A percentile compares a stretch with the other conserved stretches of the same genome.
Evolutionary conservation across 2,113 vertebrate species (phyloP).

Genomic region (Tychaedon coryphoeus): DNA sequence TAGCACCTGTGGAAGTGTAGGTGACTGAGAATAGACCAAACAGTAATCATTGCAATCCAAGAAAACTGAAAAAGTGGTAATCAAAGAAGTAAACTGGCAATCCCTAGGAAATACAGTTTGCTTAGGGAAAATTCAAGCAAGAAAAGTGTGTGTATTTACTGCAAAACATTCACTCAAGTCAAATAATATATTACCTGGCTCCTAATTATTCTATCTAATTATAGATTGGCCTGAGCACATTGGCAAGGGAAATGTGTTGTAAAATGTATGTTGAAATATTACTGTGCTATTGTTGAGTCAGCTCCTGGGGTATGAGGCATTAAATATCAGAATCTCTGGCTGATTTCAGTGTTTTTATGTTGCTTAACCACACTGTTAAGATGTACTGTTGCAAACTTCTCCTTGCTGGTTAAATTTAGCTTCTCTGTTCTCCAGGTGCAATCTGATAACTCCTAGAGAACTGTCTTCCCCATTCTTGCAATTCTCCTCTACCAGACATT

Average conservation of each 20-base stretch:
- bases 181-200: not conserved
- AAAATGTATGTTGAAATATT: constrained; percentile 23
- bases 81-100: not conserved
- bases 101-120: not conserved
- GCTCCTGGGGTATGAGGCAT: not conserved
- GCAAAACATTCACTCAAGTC: not conserved
- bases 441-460: not conserved
- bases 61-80: not conserved
- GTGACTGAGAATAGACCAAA: not conserved
- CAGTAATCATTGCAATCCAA: not conserved
- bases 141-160: not conserved
- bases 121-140: not conserved
- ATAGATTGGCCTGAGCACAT: not conserved
- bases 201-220: constrained; percentile 28
- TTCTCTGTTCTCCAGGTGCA: not conserved
- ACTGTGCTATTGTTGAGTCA: constrained; percentile 6
- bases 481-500: not conserved
- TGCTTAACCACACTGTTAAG: not conserved
- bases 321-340: not conserved
- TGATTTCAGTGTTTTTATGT: constrained; percentile 5
- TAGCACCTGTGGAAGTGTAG: not conserved
- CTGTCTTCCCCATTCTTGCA: not conserved
- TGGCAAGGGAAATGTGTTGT: not conserved
- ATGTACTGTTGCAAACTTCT: not conserved
- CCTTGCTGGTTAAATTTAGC: not conserved